Evolutionary conservation across 2,888 invertebrate genomes (phyloP).

Genomic region (Xanthorhoe spadicearia): DNA sequence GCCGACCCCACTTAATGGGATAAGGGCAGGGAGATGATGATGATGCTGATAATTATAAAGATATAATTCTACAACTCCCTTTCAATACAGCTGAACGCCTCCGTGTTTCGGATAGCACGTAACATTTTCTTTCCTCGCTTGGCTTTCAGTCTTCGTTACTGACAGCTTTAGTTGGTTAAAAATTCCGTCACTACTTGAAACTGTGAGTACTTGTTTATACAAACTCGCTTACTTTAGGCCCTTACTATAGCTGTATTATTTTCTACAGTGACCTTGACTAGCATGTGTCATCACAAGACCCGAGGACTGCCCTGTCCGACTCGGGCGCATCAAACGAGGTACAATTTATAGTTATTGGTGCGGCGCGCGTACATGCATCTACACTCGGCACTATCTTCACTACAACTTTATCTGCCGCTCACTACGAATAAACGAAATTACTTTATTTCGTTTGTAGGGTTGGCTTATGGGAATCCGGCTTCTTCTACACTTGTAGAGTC

Average conservation of each 20-base stretch:
- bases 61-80: too few species aligned
- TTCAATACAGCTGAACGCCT: too few species aligned
- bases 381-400: conserved; percentile 82
- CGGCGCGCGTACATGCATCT: conserved; percentile 82
- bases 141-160: too few species aligned
- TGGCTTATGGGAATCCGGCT: conserved; percentile 10
- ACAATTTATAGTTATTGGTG: conserved; percentile 84
- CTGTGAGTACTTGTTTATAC: too few species aligned
- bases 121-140: too few species aligned
- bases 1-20: too few species aligned
- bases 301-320: conserved; percentile 40
- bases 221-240: too few species aligned
- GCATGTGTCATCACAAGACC: conserved; percentile 14
- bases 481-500: background rate
- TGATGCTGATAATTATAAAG: too few species aligned
- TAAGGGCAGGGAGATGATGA: too few species aligned
- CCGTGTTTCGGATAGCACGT: too few species aligned
- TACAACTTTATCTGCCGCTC: conserved; percentile 78
- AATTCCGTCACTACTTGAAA: too few species aligned
- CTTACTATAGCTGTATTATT: background rate
- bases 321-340: conserved; percentile 79
- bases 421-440: conserved; percentile 64
- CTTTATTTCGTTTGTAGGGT: conserved; percentile 49
- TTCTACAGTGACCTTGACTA: background rate
- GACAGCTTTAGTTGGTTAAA: too few species aligned